Evolutionary conservation across 2,797 vertebrate genomes (phyloP).

Genomic region (Petrocephalus schoutedeni): DNA sequence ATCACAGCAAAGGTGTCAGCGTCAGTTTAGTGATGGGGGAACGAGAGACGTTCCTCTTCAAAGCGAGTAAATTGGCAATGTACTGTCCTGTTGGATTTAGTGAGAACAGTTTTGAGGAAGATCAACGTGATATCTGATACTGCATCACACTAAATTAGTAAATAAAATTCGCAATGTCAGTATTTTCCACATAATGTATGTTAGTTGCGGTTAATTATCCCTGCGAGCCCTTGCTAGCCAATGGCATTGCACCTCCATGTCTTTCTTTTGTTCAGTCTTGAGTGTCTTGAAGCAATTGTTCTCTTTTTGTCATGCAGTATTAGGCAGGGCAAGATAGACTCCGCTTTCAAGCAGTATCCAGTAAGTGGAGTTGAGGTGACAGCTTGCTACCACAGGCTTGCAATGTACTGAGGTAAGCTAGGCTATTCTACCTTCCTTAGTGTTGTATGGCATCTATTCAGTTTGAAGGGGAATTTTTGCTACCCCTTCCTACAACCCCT

Average conservation of each 20-base stretch:
- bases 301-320: not conserved
- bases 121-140: not conserved
- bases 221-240: not conserved
- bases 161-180: not conserved
- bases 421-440: not conserved
- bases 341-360: not conserved
- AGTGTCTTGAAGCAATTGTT: not conserved
- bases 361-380: not conserved
- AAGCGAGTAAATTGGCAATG: not conserved
- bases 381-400: not conserved
- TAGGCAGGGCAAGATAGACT: not conserved
- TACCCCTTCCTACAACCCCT: no score
- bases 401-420: not conserved
- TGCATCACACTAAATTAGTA: not conserved
- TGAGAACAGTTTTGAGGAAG: not conserved
- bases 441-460: not conserved
- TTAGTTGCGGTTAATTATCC: not conserved
- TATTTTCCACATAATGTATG: not conserved
- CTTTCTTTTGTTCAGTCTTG: not conserved
- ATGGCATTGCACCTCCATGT: not conserved
- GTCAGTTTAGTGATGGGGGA: not conserved
- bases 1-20: not conserved
- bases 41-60: not conserved
- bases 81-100: not conserved
- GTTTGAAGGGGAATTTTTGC: no score